Evolutionary conservation across 2,113 vertebrate genomes (phyloP).

Genomic region (Sula dactylatra): DNA sequence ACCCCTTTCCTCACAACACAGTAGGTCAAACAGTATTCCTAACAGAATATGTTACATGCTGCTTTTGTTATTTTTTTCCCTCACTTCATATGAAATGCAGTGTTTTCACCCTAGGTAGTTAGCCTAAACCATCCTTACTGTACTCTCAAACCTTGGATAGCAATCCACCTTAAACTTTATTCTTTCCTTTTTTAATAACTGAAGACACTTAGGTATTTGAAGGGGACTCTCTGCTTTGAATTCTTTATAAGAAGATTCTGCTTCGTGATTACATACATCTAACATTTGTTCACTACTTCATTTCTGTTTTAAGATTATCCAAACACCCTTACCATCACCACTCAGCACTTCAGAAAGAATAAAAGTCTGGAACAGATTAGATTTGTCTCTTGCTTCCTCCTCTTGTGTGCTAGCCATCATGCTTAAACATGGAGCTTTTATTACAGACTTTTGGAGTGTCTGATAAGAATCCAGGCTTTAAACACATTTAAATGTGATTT

Average conservation of each 20-base stretch:
- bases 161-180: background rate
- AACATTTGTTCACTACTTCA: background rate
- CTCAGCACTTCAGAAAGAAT: background rate
- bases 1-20: background rate
- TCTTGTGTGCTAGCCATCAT: background rate
- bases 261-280: background rate
- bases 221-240: background rate
- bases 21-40: background rate
- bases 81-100: background rate
- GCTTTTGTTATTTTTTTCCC: background rate
- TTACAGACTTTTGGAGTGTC: background rate
- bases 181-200: background rate
- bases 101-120: background rate
- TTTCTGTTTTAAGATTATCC: background rate
- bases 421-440: background rate
- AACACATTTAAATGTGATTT: background rate
- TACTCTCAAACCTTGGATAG: background rate
- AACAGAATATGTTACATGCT: background rate
- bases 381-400: background rate
- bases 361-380: background rate
- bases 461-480: background rate
- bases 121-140: background rate
- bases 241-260: background rate
- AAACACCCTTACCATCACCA: background rate
- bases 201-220: background rate